phyloP scores from a whole-genome alignment of 1,140 invertebrate species.

The Ptiloglossa arizonensis region DNA sequence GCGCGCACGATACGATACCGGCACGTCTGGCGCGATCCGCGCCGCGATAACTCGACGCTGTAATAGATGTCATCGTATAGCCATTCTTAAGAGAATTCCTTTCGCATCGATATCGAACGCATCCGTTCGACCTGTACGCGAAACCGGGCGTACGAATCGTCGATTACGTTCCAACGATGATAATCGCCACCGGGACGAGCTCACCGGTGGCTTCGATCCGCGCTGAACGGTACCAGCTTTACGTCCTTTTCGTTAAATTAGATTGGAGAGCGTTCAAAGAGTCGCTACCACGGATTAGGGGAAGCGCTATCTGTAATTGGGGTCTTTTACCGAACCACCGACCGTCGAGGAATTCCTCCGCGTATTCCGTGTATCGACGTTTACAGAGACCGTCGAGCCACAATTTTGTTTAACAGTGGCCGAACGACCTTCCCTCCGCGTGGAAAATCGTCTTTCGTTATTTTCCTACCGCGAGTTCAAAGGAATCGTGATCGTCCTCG shows the following conservation, averaged over 20 bases:
- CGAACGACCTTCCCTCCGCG: too few relatives aligned
- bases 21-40: constrained; percentile 35
- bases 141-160: not conserved
- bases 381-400: too few relatives aligned
- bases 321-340: too few relatives aligned
- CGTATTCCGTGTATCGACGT: too few relatives aligned
- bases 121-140: not conserved
- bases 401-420: too few relatives aligned
- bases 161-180: not conserved
- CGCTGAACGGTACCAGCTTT: not conserved
- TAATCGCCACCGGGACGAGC: not conserved
- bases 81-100: constrained; percentile 10
- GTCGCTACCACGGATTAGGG: not conserved
- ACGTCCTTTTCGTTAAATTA: constrained; percentile 13
- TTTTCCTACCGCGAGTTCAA: too few relatives aligned
- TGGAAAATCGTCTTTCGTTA: too few relatives aligned
- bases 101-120: not conserved
- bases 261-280: not conserved
- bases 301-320: not conserved
- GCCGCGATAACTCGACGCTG: constrained; percentile 37
- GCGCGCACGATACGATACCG: constrained; percentile 37
- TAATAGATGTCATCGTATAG: constrained; percentile 43
- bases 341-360: too few relatives aligned
- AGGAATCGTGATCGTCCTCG: too few relatives aligned
- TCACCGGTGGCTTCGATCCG: not conserved